Conservation (phyloP, 2,113 vertebrate genomes). For the Cryptomyrus ogoouensis region DNA sequence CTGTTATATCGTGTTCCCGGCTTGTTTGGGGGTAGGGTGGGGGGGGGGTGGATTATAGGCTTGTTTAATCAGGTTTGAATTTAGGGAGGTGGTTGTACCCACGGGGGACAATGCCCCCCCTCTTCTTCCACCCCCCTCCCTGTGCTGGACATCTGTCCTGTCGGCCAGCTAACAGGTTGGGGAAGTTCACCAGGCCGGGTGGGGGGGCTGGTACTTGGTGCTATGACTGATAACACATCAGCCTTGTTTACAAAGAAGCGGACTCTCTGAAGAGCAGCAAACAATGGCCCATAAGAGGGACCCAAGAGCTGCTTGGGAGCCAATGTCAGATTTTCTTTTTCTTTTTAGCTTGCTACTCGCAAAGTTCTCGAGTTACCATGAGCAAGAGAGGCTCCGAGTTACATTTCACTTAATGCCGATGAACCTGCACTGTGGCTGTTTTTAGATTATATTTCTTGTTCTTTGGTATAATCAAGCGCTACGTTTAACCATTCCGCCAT, state of each 20-base stretch:
- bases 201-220: background rate
- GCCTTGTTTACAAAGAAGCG: conserved; percentile 2
- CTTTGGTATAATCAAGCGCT: background rate
- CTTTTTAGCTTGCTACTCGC: background rate
- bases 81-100: background rate
- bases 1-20: background rate
- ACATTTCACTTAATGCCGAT: background rate
- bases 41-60: background rate
- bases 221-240: conserved; percentile 13
- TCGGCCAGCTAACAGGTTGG: conserved; percentile 11
- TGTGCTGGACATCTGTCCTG: conserved; percentile 8
- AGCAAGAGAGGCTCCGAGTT: background rate
- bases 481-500: background rate
- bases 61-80: conserved; percentile 16
- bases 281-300: background rate
- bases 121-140: background rate
- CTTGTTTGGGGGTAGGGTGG: background rate
- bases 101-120: background rate
- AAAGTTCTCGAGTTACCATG: background rate
- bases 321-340: background rate
- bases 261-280: background rate
- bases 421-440: background rate
- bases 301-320: background rate
- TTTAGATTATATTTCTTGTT: background rate
- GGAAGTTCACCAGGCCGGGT: background rate